Conservation (phyloP, 2,888 invertebrate genomes). For the Amphipoea oculea region DNA sequence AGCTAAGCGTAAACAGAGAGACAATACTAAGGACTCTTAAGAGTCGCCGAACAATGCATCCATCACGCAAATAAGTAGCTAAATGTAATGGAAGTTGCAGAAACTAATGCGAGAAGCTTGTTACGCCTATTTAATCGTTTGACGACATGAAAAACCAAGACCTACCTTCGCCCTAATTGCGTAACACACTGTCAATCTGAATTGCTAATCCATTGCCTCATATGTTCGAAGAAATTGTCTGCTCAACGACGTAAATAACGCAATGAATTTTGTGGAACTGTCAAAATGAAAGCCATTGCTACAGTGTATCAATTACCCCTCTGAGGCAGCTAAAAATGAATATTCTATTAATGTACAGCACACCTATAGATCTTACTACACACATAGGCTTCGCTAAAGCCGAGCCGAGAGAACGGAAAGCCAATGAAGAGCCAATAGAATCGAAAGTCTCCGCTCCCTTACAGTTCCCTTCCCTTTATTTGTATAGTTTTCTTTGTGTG, state of each 20-base stretch:
- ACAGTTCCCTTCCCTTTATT: conserved; percentile 54
- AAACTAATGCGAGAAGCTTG: conserved; percentile 57
- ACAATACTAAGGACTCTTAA: conserved; percentile 39
- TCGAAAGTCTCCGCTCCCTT: conserved; percentile 44
- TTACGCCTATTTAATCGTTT: conserved; percentile 43
- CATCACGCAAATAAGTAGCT: conserved; percentile 56
- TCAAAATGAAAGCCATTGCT: background rate
- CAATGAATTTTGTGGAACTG: background rate
- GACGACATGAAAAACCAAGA: conserved; percentile 28
- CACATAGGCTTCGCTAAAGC: conserved; percentile 1
- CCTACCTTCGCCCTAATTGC: background rate
- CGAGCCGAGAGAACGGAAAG: conserved; percentile 33
- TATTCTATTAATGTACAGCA: conserved; percentile 23
- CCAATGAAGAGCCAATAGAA: conserved; percentile 59
- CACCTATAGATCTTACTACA: background rate
- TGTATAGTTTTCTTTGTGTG: conserved; percentile 62
- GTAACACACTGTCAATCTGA: background rate
- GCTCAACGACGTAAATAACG: background rate
- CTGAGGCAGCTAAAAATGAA: conserved; percentile 21
- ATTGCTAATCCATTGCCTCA: background rate
- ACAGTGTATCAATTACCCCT: background rate
- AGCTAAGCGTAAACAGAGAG: conserved; percentile 38
- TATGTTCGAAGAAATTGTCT: background rate
- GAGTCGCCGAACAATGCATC: conserved; percentile 51
- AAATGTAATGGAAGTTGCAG: conserved; percentile 51